These are phyloP conservation scores for Punctoribates punctum DNA, from an alignment of 2,888 invertebrate species.

Conservation along the genomic window DNA sequence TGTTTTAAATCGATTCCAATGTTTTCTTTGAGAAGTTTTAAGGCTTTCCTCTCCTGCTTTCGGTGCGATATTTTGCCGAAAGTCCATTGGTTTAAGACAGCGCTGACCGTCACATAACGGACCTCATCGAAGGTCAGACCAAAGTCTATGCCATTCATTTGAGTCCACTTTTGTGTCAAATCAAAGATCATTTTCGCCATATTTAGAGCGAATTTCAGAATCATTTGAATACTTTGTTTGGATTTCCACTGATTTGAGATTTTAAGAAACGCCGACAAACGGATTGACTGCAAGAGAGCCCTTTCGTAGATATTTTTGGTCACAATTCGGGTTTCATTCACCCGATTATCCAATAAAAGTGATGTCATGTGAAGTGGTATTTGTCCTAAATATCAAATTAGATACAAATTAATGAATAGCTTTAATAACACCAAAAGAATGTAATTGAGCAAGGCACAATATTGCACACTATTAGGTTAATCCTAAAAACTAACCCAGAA, in stretches of 20 bases:
- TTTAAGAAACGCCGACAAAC: conserved; percentile 15
- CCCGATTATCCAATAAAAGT: background rate
- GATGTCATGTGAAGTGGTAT: background rate
- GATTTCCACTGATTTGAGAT: conserved; percentile 10
- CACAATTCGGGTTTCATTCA: conserved; percentile 6
- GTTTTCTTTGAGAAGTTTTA: background rate
- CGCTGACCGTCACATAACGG: background rate
- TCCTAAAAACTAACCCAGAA: conserved; percentile 24
- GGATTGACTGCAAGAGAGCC: conserved; percentile 30
- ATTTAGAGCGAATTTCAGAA: conserved; percentile 5
- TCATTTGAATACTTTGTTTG: conserved; percentile 9
- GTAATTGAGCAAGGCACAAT: no score
- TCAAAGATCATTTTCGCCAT: background rate
- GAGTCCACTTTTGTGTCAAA: conserved; percentile 5
- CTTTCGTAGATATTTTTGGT: conserved; percentile 31
- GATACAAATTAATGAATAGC: background rate
- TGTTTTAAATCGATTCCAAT: background rate
- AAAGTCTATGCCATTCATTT: background rate
- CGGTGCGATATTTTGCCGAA: background rate
- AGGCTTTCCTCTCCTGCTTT: background rate
- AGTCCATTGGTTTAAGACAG: conserved; percentile 30
- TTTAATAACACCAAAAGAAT: background rate
- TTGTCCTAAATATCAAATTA: background rate
- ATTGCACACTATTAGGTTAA: no score
- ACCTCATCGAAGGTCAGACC: background rate